These are phyloP conservation scores for Agriopis marginaria DNA, from an alignment of 2,888 invertebrate species.

Conservation along the genomic window DNA sequence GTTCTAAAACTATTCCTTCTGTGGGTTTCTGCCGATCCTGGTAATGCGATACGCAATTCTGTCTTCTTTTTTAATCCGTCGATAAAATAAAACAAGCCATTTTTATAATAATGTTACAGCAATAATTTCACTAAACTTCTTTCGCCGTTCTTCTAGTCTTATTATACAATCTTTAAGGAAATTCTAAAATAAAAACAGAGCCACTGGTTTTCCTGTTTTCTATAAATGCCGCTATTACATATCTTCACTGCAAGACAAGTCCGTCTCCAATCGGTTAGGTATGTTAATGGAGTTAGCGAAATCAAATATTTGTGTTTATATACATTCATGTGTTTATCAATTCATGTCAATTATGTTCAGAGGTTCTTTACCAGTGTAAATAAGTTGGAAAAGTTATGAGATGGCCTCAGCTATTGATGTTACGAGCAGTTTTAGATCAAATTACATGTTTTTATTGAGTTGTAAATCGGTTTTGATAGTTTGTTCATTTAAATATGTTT, in stretches of 20 bases:
- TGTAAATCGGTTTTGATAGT: slow-evolving; percentile 34
- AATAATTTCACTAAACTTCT: neutral
- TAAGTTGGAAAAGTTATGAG: slow-evolving; percentile 33
- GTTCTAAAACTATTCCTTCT: too few species aligned
- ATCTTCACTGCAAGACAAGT: slow-evolving; percentile 47
- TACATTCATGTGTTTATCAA: slow-evolving; percentile 51
- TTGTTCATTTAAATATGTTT: slow-evolving; percentile 31
- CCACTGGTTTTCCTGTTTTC: slow-evolving; percentile 44
- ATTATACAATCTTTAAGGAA: slow-evolving; percentile 25
- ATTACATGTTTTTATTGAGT: slow-evolving; percentile 36
- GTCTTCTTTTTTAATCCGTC: too few species aligned
- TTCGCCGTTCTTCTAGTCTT: neutral
- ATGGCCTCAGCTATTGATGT: slow-evolving; percentile 27
- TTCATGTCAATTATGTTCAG: slow-evolving; percentile 58
- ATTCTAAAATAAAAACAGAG: slow-evolving; percentile 27
- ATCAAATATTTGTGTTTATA: slow-evolving; percentile 62
- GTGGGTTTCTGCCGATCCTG: too few species aligned
- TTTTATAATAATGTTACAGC: too few species aligned
- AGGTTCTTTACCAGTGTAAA: slow-evolving; percentile 45
- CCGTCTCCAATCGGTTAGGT: slow-evolving; percentile 50
- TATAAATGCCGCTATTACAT: slow-evolving; percentile 45
- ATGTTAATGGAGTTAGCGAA: slow-evolving; percentile 64
- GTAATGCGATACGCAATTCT: too few species aligned
- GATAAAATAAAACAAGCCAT: too few species aligned
- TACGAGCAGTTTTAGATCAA: slow-evolving; percentile 37